Evolutionary conservation across 2,888 invertebrate species (phyloP).

Genomic region (Agelastica alni): DNA sequence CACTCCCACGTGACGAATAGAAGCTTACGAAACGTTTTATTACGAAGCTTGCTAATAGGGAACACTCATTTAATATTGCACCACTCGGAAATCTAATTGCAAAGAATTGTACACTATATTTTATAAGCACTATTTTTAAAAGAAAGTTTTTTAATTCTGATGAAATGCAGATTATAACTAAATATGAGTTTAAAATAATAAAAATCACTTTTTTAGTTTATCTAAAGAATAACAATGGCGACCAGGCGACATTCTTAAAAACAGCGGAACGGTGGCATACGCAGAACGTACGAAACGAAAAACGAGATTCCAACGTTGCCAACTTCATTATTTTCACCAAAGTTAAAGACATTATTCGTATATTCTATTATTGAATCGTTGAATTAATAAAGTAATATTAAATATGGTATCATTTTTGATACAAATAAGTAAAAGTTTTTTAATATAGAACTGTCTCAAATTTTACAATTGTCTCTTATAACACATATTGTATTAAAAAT

Average conservation of each 20-base stretch:
- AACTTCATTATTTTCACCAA: no score
- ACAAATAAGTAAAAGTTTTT: no score
- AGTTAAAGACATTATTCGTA: no score
- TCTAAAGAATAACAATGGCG: constrained; percentile 57
- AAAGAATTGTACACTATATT: constrained; percentile 30
- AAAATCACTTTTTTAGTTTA: constrained; percentile 42
- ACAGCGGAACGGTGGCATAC: constrained; percentile 48
- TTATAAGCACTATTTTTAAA: constrained; percentile 21
- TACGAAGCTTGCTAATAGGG: constrained; percentile 41
- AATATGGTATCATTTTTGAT: no score
- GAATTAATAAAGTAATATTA: no score
- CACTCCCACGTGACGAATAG: constrained; percentile 50
- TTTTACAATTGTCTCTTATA: no score
- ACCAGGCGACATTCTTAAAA: constrained; percentile 47
- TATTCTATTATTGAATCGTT: no score
- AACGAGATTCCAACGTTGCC: constrained; percentile 18
- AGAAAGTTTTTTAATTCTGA: constrained; percentile 8
- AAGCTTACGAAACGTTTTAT: constrained; percentile 52
- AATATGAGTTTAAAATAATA: constrained; percentile 10
- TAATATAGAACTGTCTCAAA: no score
- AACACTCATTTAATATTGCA: constrained; percentile 55
- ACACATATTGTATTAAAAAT: no score
- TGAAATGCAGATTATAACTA: constrained; percentile 8
- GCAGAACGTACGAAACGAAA: constrained; percentile 18
- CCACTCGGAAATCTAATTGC: constrained; percentile 52